phyloP scores from a whole-genome alignment of 2,888 invertebrate genomes.

The Zaprionus lineosus region DNA sequence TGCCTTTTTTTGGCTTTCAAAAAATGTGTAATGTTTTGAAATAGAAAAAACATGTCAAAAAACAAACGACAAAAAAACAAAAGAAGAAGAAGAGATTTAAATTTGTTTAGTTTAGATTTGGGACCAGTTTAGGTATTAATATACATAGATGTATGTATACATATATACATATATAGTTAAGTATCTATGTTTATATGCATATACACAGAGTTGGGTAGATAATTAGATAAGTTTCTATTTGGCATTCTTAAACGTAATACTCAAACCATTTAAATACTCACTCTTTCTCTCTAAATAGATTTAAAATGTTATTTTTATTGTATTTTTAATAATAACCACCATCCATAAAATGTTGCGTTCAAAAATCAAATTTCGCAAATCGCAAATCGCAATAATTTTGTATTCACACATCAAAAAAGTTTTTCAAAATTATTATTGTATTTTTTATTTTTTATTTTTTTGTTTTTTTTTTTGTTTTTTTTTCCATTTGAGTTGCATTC shows the following conservation, averaged over 20 bases:
- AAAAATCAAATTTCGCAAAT: conserved; percentile 79
- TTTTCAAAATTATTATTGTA: conserved; percentile 63
- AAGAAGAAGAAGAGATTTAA: conserved; percentile 57
- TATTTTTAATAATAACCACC: conserved; percentile 62
- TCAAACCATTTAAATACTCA: conserved; percentile 81
- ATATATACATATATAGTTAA: conserved; percentile 35
- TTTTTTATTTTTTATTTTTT: conserved; percentile 43
- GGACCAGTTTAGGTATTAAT: conserved; percentile 50
- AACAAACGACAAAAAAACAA: no score
- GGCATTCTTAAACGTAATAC: conserved; percentile 76
- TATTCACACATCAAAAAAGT: conserved; percentile 75
- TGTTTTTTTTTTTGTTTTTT: conserved; percentile 45
- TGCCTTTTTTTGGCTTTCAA: conserved; percentile 51
- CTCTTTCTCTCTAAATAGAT: conserved; percentile 83
- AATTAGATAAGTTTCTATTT: conserved; percentile 49
- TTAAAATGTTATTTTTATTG: conserved; percentile 59
- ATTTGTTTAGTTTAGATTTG: conserved; percentile 52
- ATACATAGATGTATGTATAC: no score
- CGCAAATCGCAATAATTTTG: conserved; percentile 74
- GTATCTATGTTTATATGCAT: conserved; percentile 23
- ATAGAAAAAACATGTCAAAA: conserved; percentile 74
- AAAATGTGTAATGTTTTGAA: conserved; percentile 41
- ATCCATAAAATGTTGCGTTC: conserved; percentile 78
- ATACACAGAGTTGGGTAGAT: conserved; percentile 21
- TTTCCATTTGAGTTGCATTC: conserved; percentile 78